phyloP scores from a whole-genome alignment of 1,140 invertebrate genomes.

The Drosophila murphyi region DNA sequence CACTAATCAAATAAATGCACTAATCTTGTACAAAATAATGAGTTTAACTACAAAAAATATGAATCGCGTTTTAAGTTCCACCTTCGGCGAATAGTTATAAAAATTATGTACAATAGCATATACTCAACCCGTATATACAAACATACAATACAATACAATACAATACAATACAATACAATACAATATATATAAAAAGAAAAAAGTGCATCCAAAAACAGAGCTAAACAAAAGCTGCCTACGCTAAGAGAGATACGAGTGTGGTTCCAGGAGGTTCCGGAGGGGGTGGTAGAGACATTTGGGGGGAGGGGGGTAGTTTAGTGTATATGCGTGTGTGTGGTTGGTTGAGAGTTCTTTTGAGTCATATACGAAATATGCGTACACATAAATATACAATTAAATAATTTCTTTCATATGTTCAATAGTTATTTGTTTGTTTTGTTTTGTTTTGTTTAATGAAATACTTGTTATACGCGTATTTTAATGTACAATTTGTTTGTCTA shows the following conservation, averaged over 20 bases:
- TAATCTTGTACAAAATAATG: slow-evolving; percentile 52
- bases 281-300: background rate
- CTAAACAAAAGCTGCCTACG: slow-evolving; percentile 71
- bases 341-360: slow-evolving; percentile 4
- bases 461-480: slow-evolving; percentile 64
- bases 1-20: slow-evolving; percentile 56
- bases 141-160: slow-evolving; percentile 13
- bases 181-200: slow-evolving; percentile 52
- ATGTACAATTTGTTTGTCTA: slow-evolving; percentile 76
- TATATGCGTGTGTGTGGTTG: slow-evolving; percentile 9
- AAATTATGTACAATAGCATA: slow-evolving; percentile 61
- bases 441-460: slow-evolving; percentile 58
- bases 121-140: slow-evolving; percentile 26
- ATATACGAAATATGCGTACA: slow-evolving; percentile 49
- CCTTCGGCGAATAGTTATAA: slow-evolving; percentile 32
- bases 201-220: slow-evolving; percentile 74
- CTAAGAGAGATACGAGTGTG: slow-evolving; percentile 27
- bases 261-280: background rate
- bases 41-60: slow-evolving; percentile 39
- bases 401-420: slow-evolving; percentile 52
- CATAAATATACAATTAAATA: slow-evolving; percentile 37
- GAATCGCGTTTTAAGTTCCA: slow-evolving; percentile 27
- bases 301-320: background rate
- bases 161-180: slow-evolving; percentile 9
- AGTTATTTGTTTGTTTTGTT: background rate